Percentiles rank a stretch among this genome's conserved stretches.
These are phyloP conservation scores for Perognathus longimembris DNA, from an alignment of 2,113 vertebrate species.

Conservation along the genomic window DNA sequence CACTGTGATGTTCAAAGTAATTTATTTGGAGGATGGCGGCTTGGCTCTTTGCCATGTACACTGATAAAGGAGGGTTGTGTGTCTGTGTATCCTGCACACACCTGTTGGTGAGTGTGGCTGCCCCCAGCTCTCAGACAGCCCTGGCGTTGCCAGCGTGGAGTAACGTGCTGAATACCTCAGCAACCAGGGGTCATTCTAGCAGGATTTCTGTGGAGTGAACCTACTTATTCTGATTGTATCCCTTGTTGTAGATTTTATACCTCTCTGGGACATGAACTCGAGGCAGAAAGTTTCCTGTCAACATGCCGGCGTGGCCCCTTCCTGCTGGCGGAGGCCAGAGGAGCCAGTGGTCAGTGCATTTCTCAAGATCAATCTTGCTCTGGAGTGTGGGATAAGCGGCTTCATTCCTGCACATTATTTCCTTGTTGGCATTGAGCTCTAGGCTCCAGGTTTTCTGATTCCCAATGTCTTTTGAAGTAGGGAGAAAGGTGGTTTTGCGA, in stretches of 20 bases:
- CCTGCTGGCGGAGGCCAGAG: not conserved
- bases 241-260: conserved; percentile 44
- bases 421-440: conserved; percentile 44
- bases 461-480: conserved; percentile 1
- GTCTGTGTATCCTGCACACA: conserved; percentile 40
- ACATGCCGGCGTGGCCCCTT: not conserved
- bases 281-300: conserved; percentile 26
- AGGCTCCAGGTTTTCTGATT: not conserved
- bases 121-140: conserved; percentile 61
- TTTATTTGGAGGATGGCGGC: conserved; percentile 79
- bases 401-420: conserved; percentile 55
- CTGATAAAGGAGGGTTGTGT: conserved; percentile 33
- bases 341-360: not conserved
- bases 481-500: conserved; percentile 45
- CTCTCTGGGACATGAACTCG: conserved; percentile 40
- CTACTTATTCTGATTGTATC: conserved; percentile 28
- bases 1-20: conserved; percentile 82
- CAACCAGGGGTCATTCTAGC: conserved; percentile 16
- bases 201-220: conserved; percentile 1
- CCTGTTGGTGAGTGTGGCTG: conserved; percentile 22
- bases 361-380: not conserved
- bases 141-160: conserved; percentile 62
- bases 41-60: conserved; percentile 69
- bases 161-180: conserved; percentile 51
- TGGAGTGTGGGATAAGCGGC: not conserved